Evolutionary conservation across 2,888 invertebrate species (phyloP), one percentile per base, ranked within the genome.

Genomic region (Lamellibrachia satsuma): DNA sequence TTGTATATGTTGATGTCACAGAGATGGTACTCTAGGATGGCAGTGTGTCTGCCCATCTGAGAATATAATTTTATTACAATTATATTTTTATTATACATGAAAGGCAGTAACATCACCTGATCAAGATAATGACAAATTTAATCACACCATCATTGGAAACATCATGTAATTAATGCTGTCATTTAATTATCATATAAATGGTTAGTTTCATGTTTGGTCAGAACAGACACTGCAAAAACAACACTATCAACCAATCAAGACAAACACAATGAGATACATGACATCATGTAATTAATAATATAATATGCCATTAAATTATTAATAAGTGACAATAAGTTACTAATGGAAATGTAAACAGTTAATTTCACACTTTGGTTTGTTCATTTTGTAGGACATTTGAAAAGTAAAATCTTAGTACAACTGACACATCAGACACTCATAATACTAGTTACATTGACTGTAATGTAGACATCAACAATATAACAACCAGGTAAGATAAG

Each of bases 71-170:
- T 75, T 75, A 75, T 75, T 75, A 75, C 75, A n/a, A 15, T 22
- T 75, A 39, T 1, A 39, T 39, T 39, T 39, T 39, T 1, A 39
- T 39, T 39, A 39, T 22, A 22, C 75, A 22, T 75, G 75, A 22
- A 75, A 75, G 75, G 75, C 75, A 75, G 75, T 75, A 75, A 75
- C n/a, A 75, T 15, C 11, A 75, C 75, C 75, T 75, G 75, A 75
- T 75, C 75, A 75, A 75, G 75, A 75, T 4, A 75, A 75, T 75
- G n/a, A 11, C 75, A 39, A 39, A 75, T 75, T 75, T 75, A 75
- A 75, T 75, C 75, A 75, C n/a, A 75, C n/a, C 75, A 75, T 75
- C 75, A 11, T 75, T 75, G 75, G 75, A 75, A 22, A 75, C 3
- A 22, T 75, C 75, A 75, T 75, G 15, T 22, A 75, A 6, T 22